Evolutionary conservation across 2,888 invertebrate species (phyloP).

Genomic region (Ceratothoa steindachneri): DNA sequence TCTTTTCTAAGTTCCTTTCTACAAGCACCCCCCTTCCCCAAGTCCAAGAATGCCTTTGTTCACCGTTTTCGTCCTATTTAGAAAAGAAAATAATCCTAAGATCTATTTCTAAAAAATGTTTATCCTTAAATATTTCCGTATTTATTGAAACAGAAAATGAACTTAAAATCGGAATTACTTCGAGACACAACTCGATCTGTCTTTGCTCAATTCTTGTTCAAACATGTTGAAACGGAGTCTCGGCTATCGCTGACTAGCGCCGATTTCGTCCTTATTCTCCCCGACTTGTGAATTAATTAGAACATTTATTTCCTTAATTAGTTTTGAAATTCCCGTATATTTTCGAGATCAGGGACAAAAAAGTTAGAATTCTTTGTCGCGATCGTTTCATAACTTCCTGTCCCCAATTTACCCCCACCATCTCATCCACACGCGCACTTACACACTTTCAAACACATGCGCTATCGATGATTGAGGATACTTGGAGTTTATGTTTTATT

Average conservation of each 20-base stretch:
- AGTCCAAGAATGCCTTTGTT: no score
- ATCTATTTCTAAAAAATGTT: no score
- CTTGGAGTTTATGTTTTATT: no score
- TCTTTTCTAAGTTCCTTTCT: no score
- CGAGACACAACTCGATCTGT: neutral
- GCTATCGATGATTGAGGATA: no score
- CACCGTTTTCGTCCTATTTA: no score
- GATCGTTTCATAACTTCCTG: neutral
- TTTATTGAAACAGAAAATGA: neutral
- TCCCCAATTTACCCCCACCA: neutral
- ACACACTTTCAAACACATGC: neutral
- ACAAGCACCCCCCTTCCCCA: no score
- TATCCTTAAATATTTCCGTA: no score
- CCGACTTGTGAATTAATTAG: conserved; percentile 5
- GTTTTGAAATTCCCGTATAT: conserved; percentile 7
- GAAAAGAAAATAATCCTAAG: no score
- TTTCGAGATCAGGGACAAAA: neutral
- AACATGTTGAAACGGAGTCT: neutral
- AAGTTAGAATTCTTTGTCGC: neutral
- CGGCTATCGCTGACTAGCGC: neutral
- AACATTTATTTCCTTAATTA: conserved; percentile 13
- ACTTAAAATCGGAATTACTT: neutral
- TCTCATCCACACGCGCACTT: neutral
- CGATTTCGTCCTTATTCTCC: neutral
- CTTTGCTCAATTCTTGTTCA: conserved; percentile 5